A percentile compares a stretch with the other conserved stretches of the same genome.
phyloP scores from a whole-genome alignment of 2,113 vertebrate genomes.

The Peromyscus maniculatus region DNA sequence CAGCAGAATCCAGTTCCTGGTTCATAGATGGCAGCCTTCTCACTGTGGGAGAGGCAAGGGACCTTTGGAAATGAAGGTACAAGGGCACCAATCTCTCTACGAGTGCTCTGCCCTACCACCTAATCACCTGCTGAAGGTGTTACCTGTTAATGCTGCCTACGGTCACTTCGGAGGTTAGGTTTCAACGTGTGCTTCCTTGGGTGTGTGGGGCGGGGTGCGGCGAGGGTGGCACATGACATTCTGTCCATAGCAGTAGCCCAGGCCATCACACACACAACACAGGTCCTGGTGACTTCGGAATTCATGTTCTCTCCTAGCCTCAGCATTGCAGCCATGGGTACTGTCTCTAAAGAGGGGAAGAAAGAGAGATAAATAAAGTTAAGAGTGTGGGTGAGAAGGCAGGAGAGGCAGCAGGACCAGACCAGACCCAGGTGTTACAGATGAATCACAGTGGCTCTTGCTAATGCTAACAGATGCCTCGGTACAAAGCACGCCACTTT shows the following conservation, averaged over 20 bases:
- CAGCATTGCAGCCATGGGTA: not conserved
- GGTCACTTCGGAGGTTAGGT: not conserved
- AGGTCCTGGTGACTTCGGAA: not conserved
- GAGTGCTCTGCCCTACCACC: not conserved
- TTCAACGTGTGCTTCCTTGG: not conserved
- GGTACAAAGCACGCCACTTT: too few relatives aligned
- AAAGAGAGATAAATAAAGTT: not conserved
- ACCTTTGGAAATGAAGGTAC: not conserved
- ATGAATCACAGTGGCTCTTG: not conserved
- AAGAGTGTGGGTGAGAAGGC: not conserved
- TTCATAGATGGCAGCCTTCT: not conserved
- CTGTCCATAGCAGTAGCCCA: not conserved
- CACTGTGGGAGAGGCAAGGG: not conserved
- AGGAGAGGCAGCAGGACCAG: not conserved
- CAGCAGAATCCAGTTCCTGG: not conserved
- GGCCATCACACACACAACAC: too few relatives aligned
- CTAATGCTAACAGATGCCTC: not conserved
- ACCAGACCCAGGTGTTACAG: not conserved
- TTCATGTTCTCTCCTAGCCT: not conserved
- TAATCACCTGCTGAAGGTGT: not conserved
- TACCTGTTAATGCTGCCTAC: not conserved
- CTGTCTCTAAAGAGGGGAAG: not conserved
- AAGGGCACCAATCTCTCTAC: too few relatives aligned
- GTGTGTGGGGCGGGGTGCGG: not conserved
- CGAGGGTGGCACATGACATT: not conserved